phyloP scores from a whole-genome alignment of 2,888 invertebrate genomes.

The Myopa testacea region DNA sequence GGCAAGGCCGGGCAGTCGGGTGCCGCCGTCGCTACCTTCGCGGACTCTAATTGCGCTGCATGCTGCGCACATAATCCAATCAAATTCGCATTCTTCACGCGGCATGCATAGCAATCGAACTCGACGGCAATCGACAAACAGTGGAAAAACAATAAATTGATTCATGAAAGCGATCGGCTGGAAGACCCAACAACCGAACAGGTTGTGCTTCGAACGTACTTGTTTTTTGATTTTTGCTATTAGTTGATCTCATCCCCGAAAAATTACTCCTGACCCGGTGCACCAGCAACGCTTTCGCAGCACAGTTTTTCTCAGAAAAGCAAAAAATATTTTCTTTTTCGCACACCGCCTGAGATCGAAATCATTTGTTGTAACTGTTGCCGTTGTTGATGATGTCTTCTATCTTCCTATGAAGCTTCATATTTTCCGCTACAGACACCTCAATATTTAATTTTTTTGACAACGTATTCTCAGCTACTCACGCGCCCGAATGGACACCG shows the following conservation, averaged over 20 bases:
- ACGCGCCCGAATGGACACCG: neutral
- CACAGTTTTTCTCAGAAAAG: too few relatives aligned
- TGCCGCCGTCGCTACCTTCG: slow-evolving; percentile 33
- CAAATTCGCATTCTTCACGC: slow-evolving; percentile 57
- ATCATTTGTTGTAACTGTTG: too few relatives aligned
- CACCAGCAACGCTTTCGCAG: neutral
- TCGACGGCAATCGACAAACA: slow-evolving; percentile 24
- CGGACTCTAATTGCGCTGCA: slow-evolving; percentile 37
- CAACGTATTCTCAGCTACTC: neutral
- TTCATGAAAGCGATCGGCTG: slow-evolving; percentile 44
- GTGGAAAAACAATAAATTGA: slow-evolving; percentile 47
- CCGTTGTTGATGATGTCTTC: too few relatives aligned
- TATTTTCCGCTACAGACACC: too few relatives aligned
- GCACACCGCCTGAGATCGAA: too few relatives aligned
- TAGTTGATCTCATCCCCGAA: slow-evolving; percentile 40
- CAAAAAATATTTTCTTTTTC: too few relatives aligned
- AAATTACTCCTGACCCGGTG: slow-evolving; percentile 37
- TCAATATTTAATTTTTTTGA: neutral
- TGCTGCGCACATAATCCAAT: slow-evolving; percentile 41
- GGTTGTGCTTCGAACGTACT: neutral
- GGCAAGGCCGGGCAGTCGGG: neutral
- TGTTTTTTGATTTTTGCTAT: neutral
- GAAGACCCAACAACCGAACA: neutral
- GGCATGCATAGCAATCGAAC: slow-evolving; percentile 49
- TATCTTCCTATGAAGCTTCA: too few relatives aligned